These are phyloP conservation scores for Pseudorhiza aurosa DNA, from an alignment of 30 jellyfish, hydroid and myxozoan genomes.

Conservation along the genomic window DNA sequence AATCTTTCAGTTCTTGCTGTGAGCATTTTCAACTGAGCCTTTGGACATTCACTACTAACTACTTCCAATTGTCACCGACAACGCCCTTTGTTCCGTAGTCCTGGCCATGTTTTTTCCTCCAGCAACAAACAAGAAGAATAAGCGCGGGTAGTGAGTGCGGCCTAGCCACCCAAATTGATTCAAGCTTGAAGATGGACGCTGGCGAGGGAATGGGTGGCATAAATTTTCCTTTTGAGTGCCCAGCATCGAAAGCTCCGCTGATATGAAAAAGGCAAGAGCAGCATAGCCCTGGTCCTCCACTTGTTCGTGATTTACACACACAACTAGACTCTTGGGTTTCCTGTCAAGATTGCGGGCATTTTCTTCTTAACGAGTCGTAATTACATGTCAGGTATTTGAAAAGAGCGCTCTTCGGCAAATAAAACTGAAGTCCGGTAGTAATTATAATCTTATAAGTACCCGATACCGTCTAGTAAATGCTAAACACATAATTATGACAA, in stretches of 20 bases:
- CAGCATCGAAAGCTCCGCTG: no score
- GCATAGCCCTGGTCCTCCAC: background rate
- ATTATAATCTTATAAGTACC: constrained; percentile 2
- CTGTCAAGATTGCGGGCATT: background rate
- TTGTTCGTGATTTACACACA: background rate
- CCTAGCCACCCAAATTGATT: background rate
- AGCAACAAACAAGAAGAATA: background rate
- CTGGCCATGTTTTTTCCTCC: background rate
- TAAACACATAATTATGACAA: constrained; percentile 35
- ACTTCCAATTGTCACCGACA: background rate
- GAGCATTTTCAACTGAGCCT: background rate
- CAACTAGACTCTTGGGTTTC: background rate
- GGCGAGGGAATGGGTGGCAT: no score
- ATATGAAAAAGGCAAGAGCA: no score
- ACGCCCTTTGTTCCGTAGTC: constrained; percentile 14
- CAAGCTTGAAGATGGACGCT: no score
- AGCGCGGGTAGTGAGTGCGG: background rate
- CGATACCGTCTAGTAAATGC: background rate
- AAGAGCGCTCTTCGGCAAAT: background rate
- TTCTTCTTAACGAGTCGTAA: background rate
- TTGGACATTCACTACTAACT: background rate
- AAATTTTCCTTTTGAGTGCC: no score
- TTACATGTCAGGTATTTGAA: background rate
- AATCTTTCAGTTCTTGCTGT: constrained; percentile 15
- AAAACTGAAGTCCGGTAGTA: background rate